Evolutionary conservation across 2,113 vertebrate species (phyloP).

Genomic region (Silurus asotus): DNA sequence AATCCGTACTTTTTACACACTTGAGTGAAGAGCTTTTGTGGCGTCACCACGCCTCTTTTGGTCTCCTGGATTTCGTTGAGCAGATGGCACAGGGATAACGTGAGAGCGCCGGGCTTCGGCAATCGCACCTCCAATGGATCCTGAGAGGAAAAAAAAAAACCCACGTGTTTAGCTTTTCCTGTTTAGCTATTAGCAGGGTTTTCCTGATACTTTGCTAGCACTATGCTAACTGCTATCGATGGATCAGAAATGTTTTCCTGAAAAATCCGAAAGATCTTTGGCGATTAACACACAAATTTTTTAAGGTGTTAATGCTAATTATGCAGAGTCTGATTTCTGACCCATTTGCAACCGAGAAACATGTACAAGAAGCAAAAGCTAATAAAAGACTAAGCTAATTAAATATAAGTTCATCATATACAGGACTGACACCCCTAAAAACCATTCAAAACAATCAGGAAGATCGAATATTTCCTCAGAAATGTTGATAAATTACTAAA

Average conservation of each 20-base stretch:
- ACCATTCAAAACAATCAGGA: not conserved
- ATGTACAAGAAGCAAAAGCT: not conserved
- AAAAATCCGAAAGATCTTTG: too few species aligned
- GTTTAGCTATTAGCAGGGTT: not conserved
- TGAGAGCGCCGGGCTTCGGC: constrained; percentile 85
- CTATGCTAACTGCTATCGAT: too few species aligned
- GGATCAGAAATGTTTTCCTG: too few species aligned
- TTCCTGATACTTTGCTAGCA: not conserved
- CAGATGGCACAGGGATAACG: constrained; percentile 87
- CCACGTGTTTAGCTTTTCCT: not conserved
- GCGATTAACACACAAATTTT: too few species aligned
- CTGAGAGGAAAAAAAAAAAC: constrained; percentile 63
- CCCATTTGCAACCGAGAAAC: not conserved
- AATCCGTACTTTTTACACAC: constrained; percentile 96
- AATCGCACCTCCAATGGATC: constrained; percentile 80
- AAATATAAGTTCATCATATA: not conserved
- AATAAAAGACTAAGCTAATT: not conserved
- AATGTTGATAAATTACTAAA: not conserved
- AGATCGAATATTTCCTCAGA: not conserved
- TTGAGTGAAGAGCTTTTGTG: constrained; percentile 90
- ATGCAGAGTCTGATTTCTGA: too few species aligned
- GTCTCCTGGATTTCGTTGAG: constrained; percentile 89
- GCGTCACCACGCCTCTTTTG: constrained; percentile 83
- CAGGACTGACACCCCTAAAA: not conserved
- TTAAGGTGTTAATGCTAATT: too few species aligned